A percentile compares a stretch with the other conserved stretches of the same genome.
Evolutionary conservation across 2,797 vertebrate species (phyloP).

Genomic region (Arrhamphus sclerolepis): DNA sequence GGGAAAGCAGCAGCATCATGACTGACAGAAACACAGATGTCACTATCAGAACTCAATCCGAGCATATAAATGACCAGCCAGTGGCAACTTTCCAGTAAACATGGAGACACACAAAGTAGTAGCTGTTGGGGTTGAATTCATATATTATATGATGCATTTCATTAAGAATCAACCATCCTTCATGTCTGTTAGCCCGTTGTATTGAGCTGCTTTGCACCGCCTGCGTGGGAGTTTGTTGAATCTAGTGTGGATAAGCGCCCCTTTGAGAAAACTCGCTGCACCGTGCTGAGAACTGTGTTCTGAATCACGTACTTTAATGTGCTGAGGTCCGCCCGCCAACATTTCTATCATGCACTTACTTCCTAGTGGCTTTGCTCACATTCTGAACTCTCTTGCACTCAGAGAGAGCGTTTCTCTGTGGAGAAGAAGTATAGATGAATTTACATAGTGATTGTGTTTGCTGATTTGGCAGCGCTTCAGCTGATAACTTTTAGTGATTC

Average conservation of each 20-base stretch:
- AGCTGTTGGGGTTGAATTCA: conserved; percentile 37
- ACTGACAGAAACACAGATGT: conserved; percentile 88
- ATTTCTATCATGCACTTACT: conserved; percentile 36
- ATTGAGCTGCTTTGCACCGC: conserved; percentile 23
- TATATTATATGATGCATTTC: conserved; percentile 21
- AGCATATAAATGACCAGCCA: conserved; percentile 81
- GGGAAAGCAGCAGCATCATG: conserved; percentile 63
- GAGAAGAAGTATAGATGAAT: conserved; percentile 80
- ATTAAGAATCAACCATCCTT: conserved; percentile 13
- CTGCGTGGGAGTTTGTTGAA: conserved; percentile 41
- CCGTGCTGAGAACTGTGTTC: conserved; percentile 19
- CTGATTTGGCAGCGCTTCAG: conserved; percentile 83
- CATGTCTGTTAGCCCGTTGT: conserved; percentile 16
- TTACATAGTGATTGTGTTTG: conserved; percentile 87
- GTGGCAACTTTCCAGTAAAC: conserved; percentile 72
- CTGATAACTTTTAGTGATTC: conserved; percentile 87
- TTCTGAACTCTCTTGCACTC: conserved; percentile 27
- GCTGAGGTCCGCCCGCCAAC: conserved; percentile 38
- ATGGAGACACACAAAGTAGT: conserved; percentile 48
- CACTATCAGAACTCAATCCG: conserved; percentile 81
- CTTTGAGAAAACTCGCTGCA: conserved; percentile 27
- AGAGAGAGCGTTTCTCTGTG: conserved; percentile 54
- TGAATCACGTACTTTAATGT: conserved; percentile 52
- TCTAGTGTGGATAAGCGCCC: conserved; percentile 33
- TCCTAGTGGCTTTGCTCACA: conserved; percentile 38